Evolutionary conservation across 2,113 vertebrate genomes (phyloP).

Genomic region (Poeciliopsis prolifica): DNA sequence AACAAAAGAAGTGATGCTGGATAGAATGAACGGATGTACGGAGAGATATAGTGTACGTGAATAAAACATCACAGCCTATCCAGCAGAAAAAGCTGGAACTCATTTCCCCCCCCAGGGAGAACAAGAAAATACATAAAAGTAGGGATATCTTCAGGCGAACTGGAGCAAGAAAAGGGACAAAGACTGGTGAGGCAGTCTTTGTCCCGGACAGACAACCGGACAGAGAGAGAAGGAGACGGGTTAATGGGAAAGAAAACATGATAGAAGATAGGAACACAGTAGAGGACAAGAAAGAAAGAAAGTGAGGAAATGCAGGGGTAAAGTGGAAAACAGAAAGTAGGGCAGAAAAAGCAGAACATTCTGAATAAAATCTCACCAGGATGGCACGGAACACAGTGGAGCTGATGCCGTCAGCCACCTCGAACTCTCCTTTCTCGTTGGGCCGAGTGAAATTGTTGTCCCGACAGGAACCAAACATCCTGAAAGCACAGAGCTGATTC

Average conservation of each 20-base stretch:
- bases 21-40: neutral
- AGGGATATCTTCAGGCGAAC: neutral
- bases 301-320: neutral
- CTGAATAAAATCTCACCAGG: conserved; percentile 82
- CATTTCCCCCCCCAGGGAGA: neutral
- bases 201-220: accelerated
- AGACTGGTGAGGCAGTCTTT: neutral
- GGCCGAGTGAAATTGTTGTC: conserved; percentile 97
- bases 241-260: neutral
- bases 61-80: neutral
- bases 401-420: conserved; percentile 97
- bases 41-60: neutral
- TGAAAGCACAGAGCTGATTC: conserved; percentile 23
- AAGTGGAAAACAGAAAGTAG: neutral
- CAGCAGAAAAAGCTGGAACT: neutral
- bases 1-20: neutral
- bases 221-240: neutral
- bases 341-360: neutral
- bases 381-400: conserved; percentile 97
- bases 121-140: neutral
- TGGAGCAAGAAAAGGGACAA: neutral
- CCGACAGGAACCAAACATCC: conserved; percentile 98
- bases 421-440: conserved; percentile 97
- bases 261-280: conserved; percentile 2
- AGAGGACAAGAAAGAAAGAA: neutral